A percentile compares a stretch with the other conserved stretches of the same genome.
Conservation (phyloP, 2,888 invertebrate species). For the Scaptomyza caliginosa region DNA sequence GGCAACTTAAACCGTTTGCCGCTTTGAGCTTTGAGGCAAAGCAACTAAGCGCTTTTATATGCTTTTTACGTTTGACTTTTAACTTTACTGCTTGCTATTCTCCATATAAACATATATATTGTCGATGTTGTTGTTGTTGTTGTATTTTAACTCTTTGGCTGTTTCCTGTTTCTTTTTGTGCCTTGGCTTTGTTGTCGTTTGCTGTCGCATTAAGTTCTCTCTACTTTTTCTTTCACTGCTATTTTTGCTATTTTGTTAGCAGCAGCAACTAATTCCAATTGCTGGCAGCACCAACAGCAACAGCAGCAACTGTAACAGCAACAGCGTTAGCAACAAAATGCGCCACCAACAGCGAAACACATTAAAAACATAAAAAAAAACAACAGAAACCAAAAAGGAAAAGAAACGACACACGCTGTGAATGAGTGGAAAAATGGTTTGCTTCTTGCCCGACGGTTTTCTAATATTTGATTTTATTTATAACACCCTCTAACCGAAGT, state of each 20-base stretch:
- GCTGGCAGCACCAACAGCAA: constrained; percentile 16
- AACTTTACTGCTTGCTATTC: neutral
- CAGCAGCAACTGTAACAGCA: constrained; percentile 15
- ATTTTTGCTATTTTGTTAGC: constrained; percentile 51
- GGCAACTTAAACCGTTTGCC: constrained; percentile 45
- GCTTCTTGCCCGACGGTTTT: constrained; percentile 38
- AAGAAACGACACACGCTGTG: constrained; percentile 45
- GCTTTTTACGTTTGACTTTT: constrained; percentile 5
- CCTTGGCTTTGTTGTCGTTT: constrained; percentile 39
- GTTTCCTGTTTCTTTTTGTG: constrained; percentile 27
- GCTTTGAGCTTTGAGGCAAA: constrained; percentile 47
- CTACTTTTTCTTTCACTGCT: constrained; percentile 26
- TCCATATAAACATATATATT: no score
- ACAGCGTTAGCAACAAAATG: constrained; percentile 14
- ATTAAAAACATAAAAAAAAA: constrained; percentile 61
- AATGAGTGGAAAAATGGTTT: constrained; percentile 13
- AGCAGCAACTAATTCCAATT: constrained; percentile 63
- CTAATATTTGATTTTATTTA: constrained; percentile 71
- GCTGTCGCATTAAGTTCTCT: constrained; percentile 50
- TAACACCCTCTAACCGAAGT: constrained; percentile 20
- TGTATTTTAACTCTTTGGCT: constrained; percentile 1
- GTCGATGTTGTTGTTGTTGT: no score
- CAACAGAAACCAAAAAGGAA: no score
- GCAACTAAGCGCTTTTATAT: constrained; percentile 46
- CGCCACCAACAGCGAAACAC: constrained; percentile 59